Base-by-base conservation (phyloP, 2,113 vertebrate species). In the Recurvirostra avosetta region DNA sequence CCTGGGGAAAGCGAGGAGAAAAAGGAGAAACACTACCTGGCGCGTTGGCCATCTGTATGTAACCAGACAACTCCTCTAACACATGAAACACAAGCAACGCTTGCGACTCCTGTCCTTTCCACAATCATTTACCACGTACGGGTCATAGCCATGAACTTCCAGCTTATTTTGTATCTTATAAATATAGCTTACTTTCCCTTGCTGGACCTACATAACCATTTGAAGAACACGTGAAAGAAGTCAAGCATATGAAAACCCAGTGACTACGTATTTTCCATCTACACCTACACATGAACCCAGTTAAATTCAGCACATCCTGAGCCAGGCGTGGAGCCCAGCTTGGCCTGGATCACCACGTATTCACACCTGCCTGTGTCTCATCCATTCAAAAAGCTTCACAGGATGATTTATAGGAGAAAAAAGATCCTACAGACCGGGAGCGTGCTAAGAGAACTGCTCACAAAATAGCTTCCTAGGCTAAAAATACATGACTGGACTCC, bases 81-180 rank as follows among this genome's bases (percentile, higher is more conserved):
- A 12, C 29, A 8, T 0, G 21, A 18, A 58, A 27, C 8, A 15
- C 23, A 32, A 58, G 18, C 70, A 81, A 13, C 4, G 0, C 45
- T 76, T 12, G 3, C 38, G 72, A 2, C 38, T 65, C 15, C 40
- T 22, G 15, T 32, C 20, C 40, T 26, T 65, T 59, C 58, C 23
- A 16, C 62, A 20, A 17, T 13, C 30, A 7, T 26, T 55, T 41
- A 15, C 26, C 45, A 34, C 2, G 0, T 36, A 15, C 1, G 0
- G 43, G 55, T 47, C 79, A 26, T 0, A 22, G 56, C 40, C 27
- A 11, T 27, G 40, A 89, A 38, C 43, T 41, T 41, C 20, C 21
- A 45, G 45, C 18, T 45, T 45, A 45, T 45, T 45, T 45, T 45
- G 43, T 6, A 21, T 27, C 27, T 41, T 65, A 14, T 30, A 65